Conservation (phyloP, 1,140 invertebrate species). For the Trichonephila clavata region DNA sequence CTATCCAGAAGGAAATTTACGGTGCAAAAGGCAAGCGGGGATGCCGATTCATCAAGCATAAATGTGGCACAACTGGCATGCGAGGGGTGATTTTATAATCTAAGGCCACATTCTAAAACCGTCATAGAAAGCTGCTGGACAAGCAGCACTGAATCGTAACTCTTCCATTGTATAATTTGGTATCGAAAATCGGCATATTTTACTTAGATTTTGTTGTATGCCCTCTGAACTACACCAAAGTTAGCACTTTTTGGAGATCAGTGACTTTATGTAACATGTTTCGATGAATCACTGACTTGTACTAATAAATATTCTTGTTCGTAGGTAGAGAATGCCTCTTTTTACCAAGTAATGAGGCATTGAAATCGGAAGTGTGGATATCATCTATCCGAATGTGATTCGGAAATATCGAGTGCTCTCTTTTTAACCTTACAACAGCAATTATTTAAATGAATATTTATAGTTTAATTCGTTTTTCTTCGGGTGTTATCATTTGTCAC, state of each 20-base stretch:
- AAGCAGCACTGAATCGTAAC: slow-evolving; percentile 59
- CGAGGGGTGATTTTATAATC: slow-evolving; percentile 69
- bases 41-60: slow-evolving; percentile 73
- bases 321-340: neutral
- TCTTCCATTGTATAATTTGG: slow-evolving; percentile 55
- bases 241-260: slow-evolving; percentile 50
- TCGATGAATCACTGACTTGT: neutral
- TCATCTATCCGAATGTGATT: too few relatives aligned
- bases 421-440: neutral
- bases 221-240: slow-evolving; percentile 34
- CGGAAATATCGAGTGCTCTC: neutral
- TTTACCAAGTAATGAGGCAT: neutral
- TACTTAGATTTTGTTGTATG: slow-evolving; percentile 55
- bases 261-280: slow-evolving; percentile 9
- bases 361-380: neutral
- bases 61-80: slow-evolving; percentile 61
- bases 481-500: neutral
- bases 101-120: slow-evolving; percentile 49
- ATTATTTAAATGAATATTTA: neutral
- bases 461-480: neutral
- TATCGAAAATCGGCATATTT: slow-evolving; percentile 52
- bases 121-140: slow-evolving; percentile 28
- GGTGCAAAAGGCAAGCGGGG: slow-evolving; percentile 87
- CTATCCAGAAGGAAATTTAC: slow-evolving; percentile 68
- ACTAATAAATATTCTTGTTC: slow-evolving; percentile 22